Percentiles rank a stretch among this genome's conserved stretches.
These are phyloP conservation scores for Spinus pinus DNA, from an alignment of 2,797 vertebrate genomes.

Conservation along the genomic window DNA sequence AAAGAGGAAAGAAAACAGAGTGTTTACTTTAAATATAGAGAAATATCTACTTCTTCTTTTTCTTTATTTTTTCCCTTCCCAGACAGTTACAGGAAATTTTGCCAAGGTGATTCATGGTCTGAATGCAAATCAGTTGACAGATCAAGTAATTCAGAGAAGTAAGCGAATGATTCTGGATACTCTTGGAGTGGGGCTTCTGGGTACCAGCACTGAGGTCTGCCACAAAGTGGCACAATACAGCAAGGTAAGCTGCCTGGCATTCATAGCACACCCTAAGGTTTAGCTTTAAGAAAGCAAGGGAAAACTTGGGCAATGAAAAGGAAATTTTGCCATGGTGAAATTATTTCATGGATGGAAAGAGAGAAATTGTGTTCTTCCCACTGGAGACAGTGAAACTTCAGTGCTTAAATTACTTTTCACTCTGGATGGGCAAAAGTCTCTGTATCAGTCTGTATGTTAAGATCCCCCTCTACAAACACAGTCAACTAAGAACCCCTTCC, in stretches of 20 bases:
- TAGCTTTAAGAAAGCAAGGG: neutral
- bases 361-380: neutral
- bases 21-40: neutral
- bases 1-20: neutral
- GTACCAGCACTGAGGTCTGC: conserved; percentile 85
- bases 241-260: conserved; percentile 76
- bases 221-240: conserved; percentile 83
- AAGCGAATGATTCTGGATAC: conserved; percentile 96
- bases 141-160: conserved; percentile 84
- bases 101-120: conserved; percentile 83
- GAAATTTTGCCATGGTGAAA: neutral
- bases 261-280: neutral
- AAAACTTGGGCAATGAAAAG: neutral
- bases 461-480: neutral
- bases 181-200: conserved; percentile 88
- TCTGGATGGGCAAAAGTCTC: neutral
- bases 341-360: neutral
- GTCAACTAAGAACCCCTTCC: neutral
- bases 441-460: neutral
- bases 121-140: conserved; percentile 81
- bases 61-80: neutral
- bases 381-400: neutral
- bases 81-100: conserved; percentile 92
- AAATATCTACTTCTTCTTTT: neutral
- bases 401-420: neutral